phyloP scores from a whole-genome alignment of 2,888 invertebrate species.

The Apotomis turbidana region DNA sequence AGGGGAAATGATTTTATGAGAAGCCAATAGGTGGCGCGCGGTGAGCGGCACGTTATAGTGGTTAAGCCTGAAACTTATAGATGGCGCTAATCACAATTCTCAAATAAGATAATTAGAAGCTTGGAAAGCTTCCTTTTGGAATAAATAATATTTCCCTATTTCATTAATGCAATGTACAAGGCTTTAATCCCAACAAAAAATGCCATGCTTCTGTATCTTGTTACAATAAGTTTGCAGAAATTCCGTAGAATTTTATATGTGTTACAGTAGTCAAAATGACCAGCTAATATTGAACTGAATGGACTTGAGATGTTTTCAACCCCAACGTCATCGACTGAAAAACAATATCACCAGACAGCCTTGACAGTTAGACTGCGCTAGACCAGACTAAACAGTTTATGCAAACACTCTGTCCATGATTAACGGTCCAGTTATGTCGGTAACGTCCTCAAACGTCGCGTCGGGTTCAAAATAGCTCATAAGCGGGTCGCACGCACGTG shows the following conservation, averaged over 20 bases:
- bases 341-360: neutral
- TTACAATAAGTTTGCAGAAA: too few species aligned
- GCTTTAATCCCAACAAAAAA: too few species aligned
- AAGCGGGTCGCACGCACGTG: conserved; percentile 40
- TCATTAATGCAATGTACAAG: too few species aligned
- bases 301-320: neutral
- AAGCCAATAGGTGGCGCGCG: conserved; percentile 9
- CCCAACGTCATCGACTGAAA: too few species aligned
- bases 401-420: conserved; percentile 26
- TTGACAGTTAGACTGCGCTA: conserved; percentile 14
- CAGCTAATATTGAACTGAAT: too few species aligned
- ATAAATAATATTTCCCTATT: too few species aligned
- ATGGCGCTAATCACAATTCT: conserved; percentile 3
- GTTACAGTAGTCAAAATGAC: too few species aligned
- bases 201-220: too few species aligned
- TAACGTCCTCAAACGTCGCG: conserved; percentile 34
- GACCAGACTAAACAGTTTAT: conserved; percentile 35
- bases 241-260: too few species aligned
- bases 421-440: conserved; percentile 36
- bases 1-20: neutral
- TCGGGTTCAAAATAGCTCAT: conserved; percentile 38
- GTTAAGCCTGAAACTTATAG: neutral
- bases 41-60: neutral
- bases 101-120: neutral
- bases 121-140: neutral